Evolutionary conservation across 2,797 vertebrate species (phyloP), one percentile per base, ranked within the genome.

Genomic region (Poeciliopsis paucimaculata): DNA sequence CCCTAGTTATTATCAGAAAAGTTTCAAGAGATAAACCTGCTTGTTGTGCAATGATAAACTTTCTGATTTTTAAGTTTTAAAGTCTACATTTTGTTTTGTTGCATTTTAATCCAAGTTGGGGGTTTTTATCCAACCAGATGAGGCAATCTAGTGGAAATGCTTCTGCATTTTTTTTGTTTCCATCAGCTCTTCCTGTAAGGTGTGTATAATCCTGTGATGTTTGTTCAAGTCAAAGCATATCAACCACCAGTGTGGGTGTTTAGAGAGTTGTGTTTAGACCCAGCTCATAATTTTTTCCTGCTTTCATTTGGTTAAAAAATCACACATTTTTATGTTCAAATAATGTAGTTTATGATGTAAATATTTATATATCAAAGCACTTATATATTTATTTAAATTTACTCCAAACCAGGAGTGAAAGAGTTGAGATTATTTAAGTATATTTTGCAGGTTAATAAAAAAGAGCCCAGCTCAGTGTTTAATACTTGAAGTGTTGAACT

Each of bases 311-410:
- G 28, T 15, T 62, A 34, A 34, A 34, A 31, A 34, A 3, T 2
- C 1, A 7, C 18, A 62, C 6, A 34, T 34, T 18, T 34, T 15
- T 34, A 18, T 62, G 5, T 62, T 62, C 12, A 28, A 57, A 28
- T 62, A 34, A 39, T 57, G 28, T 9, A 34, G 47, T 57, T 10
- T 36, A 13, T 41, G 55, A 11, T 26, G 31, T 28, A 46, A 64
- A 47, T 47, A 64, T 47, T 46, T 20, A 28, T n/a, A 75, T 71
- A 39, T 46, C 10, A 20, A 43, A 80, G 39, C 9, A 15, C 53
- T 80, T 70, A 20, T 55, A 55, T 53, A 47, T 70, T 68, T 64
- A 64, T 70, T 31, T 74, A n/a, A 7, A 9, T 68, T n/a, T 26
- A 28, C 64, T 36, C 36, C 28, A 53, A 73, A 46, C 20, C 13